phyloP scores from a whole-genome alignment of 2,113 vertebrate genomes.

The Rhadina sibilatrix region DNA sequence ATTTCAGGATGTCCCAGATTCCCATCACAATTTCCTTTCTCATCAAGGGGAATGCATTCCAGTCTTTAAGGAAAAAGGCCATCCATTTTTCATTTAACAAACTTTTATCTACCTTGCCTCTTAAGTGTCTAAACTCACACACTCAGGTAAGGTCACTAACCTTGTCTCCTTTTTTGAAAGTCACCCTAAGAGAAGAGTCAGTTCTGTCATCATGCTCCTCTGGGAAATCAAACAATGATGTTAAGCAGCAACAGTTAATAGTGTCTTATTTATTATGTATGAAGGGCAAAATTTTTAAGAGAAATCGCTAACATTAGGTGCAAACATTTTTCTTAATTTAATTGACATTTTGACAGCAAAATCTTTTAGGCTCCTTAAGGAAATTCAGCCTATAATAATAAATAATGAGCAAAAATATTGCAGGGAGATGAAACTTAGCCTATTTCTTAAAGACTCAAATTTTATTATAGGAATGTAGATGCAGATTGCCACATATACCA shows the following conservation, averaged over 20 bases:
- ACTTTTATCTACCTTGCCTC: conserved; percentile 16
- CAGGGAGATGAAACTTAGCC: not conserved
- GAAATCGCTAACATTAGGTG: not conserved
- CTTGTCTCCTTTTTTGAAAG: not conserved
- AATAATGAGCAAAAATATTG: conserved; percentile 3
- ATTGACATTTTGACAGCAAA: not conserved
- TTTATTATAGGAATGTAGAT: not conserved
- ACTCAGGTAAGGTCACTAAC: not conserved
- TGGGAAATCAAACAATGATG: conserved; percentile 3
- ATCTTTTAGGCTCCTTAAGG: not conserved
- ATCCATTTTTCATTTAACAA: conserved; percentile 31
- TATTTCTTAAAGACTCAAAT: not conserved
- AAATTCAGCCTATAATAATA: not conserved
- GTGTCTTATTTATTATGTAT: conserved; percentile 25
- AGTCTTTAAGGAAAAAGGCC: conserved; percentile 10
- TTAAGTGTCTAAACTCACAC: conserved; percentile 7
- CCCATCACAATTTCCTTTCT: conserved; percentile 53
- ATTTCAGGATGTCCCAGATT: conserved; percentile 46
- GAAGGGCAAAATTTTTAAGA: not conserved
- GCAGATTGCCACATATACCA: not conserved
- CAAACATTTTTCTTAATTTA: conserved; percentile 20
- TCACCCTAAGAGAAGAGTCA: not conserved
- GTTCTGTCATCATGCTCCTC: not conserved
- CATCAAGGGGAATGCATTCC: not conserved
- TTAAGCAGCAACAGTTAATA: not conserved